Base-by-base conservation (phyloP, 1,140 invertebrate species). In the Lasioglossum baleicum region DNA sequence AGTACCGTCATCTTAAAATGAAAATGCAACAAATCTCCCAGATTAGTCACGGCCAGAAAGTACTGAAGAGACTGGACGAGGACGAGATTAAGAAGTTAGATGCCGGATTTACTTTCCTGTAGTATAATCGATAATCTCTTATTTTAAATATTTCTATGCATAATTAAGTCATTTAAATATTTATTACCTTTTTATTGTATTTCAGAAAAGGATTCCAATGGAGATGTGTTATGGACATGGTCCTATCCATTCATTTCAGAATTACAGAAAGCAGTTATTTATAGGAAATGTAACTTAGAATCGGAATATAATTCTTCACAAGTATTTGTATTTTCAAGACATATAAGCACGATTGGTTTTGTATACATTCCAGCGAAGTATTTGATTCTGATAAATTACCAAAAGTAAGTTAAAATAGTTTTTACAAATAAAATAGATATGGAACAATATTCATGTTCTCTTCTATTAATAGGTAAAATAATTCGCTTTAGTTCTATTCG, bases 61-160 rank as follows among this genome's bases (percentile, higher is more conserved):
- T 99, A 83, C 94, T 99, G n/a, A 96, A 97, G 88, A 98, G 98
- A 92, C 92, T 99, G 35, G 97, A 98, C 89, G 97, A 98, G 90
- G 97, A 98, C 90, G 97, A 98, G 82, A 95, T 98, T 61, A 97
- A 97, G 83, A 97, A 98, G 77, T 91, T 97, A 86, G 97, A 98
- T 89, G 96, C 97, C 87, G 20, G 88, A 93, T 82, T 88, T 93
- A 83, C 82, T 93, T 72, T 92, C 91, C 8, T 93, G 92, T 81
- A 91, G 90, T 82, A 89, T 93, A 86, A 92, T 93, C 77, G 92
- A 92, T 93, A 92, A 13, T 65, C 13, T 63, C 26, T 63, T 58
- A 15, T 64, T 53, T 35, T 42, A 76, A 58, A 63, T 63, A 64
- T 74, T 68, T 20, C 15, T 48, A 63, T 11, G 58, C 56, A 58